phyloP scores from a whole-genome alignment of 30 jellyfish, hydroid and myxozoan species.

The Nemopilema nomurai region DNA sequence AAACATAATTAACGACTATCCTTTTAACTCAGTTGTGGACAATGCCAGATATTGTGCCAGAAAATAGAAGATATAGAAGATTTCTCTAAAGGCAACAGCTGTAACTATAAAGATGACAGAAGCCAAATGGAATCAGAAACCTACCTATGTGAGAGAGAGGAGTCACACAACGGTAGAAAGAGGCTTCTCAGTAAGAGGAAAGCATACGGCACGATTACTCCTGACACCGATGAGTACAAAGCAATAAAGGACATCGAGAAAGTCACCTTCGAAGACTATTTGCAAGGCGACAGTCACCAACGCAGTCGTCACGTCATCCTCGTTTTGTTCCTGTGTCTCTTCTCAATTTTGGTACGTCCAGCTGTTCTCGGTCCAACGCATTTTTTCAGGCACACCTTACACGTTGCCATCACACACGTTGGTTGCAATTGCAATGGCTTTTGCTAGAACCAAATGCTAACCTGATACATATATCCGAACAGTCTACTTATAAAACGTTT shows the following conservation, averaged over 20 bases:
- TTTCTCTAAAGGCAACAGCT: background rate
- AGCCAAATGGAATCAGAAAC: background rate
- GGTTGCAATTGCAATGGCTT: too few species aligned
- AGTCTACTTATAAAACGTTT: too few species aligned
- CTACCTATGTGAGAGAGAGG: background rate
- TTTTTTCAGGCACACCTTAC: too few species aligned
- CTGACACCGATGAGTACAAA: slow-evolving; percentile 15
- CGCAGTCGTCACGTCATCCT: slow-evolving; percentile 80
- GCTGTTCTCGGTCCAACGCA: too few species aligned
- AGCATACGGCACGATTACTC: background rate
- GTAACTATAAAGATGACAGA: background rate
- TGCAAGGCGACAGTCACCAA: slow-evolving; percentile 68
- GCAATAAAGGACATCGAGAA: slow-evolving; percentile 61
- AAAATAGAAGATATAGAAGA: slow-evolving; percentile 38
- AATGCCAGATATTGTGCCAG: slow-evolving; percentile 33
- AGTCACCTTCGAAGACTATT: slow-evolving; percentile 40
- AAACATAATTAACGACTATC: background rate
- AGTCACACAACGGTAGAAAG: background rate
- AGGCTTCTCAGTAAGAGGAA: background rate
- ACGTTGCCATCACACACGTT: too few species aligned
- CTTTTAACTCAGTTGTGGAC: slow-evolving; percentile 30
- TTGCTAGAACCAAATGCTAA: too few species aligned
- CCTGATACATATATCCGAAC: too few species aligned
- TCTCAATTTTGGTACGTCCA: slow-evolving; percentile 63
- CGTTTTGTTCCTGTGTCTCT: slow-evolving; percentile 48